Evolutionary conservation across 1,140 invertebrate species (phyloP), one percentile per base, ranked within the genome.

Genomic region (Lepidurus apus): DNA sequence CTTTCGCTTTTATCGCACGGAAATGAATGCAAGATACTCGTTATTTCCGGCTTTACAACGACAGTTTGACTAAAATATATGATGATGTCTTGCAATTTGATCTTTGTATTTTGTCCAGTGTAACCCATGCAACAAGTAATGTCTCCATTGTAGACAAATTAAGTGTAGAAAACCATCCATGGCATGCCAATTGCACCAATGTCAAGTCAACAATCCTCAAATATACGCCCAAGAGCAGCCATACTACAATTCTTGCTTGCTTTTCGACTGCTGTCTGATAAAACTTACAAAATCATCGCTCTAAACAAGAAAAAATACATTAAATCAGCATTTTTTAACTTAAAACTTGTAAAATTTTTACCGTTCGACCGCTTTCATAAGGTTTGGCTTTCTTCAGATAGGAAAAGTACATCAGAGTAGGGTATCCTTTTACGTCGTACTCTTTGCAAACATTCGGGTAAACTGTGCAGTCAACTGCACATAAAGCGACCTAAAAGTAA

Each of bases 401-500:
- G 81, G 91, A 93, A 83, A 93, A 95, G 85, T 95, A 95, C 83
- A 93, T 92, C 78, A 96, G 89, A 1, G 93, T 95, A 3, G 95
- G 95, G 86, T 95, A 96, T 7, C 94, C 93, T 78, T 88, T 90
- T 0, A 96, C 91, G 80, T 92, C 90, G 83, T 93, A 88, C 9
- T 87, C 85, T 53, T 85, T 87, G 82, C 95, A 96, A 0, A 94
- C 80, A 1, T 85, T 82, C 45, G 86, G 84, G 74, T 91, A 85
- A 43, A 86, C 84, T 1, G 93, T 95, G 83, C 94, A 96, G 85
- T 96, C 94, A 1, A 96, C 89, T 11, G 93, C 95, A 6, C 89
- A 92, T 85, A 95, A 93, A 17, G 90, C 89, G 8, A 94, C 53
- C 53, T 65, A 65, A 65, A 65, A 34, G 34, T 8, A 65, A 21